Evolutionary conservation across 1,140 invertebrate genomes (phyloP).

Genomic region (Drosophila bipectinata): DNA sequence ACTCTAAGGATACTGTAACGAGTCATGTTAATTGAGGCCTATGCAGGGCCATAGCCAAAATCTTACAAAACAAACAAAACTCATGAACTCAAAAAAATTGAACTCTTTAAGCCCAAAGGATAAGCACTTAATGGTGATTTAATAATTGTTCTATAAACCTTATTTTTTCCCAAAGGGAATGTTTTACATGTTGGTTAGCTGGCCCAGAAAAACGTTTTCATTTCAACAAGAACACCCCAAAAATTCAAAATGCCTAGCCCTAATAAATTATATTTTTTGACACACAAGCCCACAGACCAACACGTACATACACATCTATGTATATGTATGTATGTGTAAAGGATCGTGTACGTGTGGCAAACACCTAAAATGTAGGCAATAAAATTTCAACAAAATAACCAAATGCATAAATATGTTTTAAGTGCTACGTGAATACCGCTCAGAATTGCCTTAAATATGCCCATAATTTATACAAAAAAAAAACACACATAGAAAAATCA

Average conservation of each 20-base stretch:
- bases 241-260: constrained; percentile 40
- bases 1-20: constrained; percentile 15
- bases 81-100: not conserved
- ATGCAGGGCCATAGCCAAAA: not conserved
- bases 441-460: constrained; percentile 39
- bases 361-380: constrained; percentile 44
- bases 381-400: constrained; percentile 49
- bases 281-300: constrained; percentile 14
- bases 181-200: constrained; percentile 7
- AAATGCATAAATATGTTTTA: constrained; percentile 61
- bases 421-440: constrained; percentile 30
- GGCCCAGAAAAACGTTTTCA: constrained; percentile 23
- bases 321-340: not conserved
- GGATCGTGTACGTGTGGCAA: constrained; percentile 11
- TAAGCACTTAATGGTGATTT: constrained; percentile 5
- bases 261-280: constrained; percentile 66
- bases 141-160: constrained; percentile 18
- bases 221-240: constrained; percentile 16
- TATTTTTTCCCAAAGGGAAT: constrained; percentile 5
- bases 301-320: not conserved
- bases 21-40: constrained; percentile 32
- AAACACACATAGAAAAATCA: constrained; percentile 5
- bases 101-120: not conserved
- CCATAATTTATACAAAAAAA: constrained; percentile 57
- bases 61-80: not conserved